These are phyloP conservation scores for Goniozus legneri DNA, from an alignment of 1,140 invertebrate species.

Conservation along the genomic window DNA sequence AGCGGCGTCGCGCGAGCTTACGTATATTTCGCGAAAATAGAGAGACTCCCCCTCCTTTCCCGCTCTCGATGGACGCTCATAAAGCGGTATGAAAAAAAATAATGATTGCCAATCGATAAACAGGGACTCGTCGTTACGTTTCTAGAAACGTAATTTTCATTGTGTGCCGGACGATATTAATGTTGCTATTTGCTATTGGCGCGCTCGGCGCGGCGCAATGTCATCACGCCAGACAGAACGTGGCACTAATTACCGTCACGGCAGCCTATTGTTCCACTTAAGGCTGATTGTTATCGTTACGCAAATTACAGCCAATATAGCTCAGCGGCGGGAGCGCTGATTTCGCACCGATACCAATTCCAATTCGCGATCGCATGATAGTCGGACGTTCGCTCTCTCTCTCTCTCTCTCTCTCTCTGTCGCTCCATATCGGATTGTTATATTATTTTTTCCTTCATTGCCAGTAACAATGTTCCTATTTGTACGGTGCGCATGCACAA, in stretches of 20 bases:
- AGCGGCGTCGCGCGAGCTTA: background rate
- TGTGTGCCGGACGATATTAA: constrained; percentile 27
- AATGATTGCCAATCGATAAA: background rate
- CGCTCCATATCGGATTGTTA: too few species aligned
- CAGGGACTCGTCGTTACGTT: too few species aligned
- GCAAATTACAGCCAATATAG: constrained; percentile 32
- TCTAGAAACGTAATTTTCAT: too few species aligned
- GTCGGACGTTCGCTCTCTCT: background rate
- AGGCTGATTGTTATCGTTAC: constrained; percentile 32
- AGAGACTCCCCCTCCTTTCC: background rate
- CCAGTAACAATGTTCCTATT: too few species aligned
- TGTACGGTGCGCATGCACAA: too few species aligned
- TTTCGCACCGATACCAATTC: constrained; percentile 32
- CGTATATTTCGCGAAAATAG: too few species aligned
- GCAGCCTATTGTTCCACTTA: constrained; percentile 32
- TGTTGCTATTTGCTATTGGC: constrained; percentile 29
- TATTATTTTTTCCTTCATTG: background rate
- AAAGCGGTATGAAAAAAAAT: background rate
- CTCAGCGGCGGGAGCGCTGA: constrained; percentile 21
- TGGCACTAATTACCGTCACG: constrained; percentile 33
- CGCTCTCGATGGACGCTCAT: background rate
- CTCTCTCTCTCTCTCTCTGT: background rate
- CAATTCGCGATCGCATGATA: background rate
- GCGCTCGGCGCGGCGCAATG: constrained; percentile 22
- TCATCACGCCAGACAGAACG: constrained; percentile 29